Conservation (phyloP, 2,113 vertebrate genomes). For the Empidonax traillii region DNA sequence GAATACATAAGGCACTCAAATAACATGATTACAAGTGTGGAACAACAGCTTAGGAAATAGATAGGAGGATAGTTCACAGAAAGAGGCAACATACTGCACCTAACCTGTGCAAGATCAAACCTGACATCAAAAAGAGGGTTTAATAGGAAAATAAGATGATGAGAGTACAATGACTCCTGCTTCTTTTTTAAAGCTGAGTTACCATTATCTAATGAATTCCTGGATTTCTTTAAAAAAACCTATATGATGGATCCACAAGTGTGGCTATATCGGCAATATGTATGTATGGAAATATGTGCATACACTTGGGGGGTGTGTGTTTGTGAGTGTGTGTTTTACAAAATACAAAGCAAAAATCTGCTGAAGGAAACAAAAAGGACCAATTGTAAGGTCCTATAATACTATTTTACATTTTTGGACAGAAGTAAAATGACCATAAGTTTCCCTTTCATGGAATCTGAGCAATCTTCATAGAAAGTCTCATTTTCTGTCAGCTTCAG, state of each 20-base stretch:
- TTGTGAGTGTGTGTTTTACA: neutral
- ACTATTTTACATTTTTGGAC: neutral
- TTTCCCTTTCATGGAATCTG: neutral
- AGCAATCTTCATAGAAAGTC: neutral
- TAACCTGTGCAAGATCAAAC: slow-evolving; percentile 36
- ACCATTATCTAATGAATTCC: neutral
- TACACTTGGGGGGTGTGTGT: neutral
- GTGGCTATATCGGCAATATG: neutral
- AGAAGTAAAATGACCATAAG: neutral
- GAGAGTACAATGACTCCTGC: neutral
- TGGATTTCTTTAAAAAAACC: neutral
- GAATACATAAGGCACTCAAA: slow-evolving; percentile 55
- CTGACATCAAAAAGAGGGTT: slow-evolving; percentile 1
- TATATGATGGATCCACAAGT: fast-evolving
- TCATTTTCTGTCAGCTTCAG: neutral
- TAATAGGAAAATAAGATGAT: neutral
- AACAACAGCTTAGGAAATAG: slow-evolving; percentile 54
- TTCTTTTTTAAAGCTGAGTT: neutral
- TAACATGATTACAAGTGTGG: slow-evolving; percentile 58
- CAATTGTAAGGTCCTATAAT: neutral
- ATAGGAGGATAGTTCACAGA: slow-evolving; percentile 46
- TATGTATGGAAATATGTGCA: neutral
- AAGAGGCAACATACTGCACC: slow-evolving; percentile 16
- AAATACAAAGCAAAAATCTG: neutral
- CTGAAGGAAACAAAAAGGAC: neutral